Percentiles rank a stretch among this genome's conserved stretches.
phyloP scores from a whole-genome alignment of 2,888 invertebrate genomes.

The Idaea biselata region DNA sequence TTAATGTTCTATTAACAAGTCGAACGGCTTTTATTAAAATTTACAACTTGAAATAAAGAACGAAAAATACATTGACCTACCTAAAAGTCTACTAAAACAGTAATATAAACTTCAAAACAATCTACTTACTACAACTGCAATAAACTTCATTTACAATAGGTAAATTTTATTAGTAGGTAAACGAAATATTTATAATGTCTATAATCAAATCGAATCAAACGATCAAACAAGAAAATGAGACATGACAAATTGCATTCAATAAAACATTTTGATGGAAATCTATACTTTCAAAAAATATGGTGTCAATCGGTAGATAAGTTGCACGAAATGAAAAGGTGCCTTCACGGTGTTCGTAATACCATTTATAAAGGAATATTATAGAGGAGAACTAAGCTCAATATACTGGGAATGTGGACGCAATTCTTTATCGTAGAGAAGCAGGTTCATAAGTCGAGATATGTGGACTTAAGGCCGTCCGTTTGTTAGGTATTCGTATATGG shows the following conservation, averaged over 20 bases:
- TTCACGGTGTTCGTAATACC: neutral
- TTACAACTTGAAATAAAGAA: neutral
- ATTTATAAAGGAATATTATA: neutral
- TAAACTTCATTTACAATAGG: neutral
- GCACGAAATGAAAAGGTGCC: neutral
- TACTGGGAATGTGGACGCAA: neutral
- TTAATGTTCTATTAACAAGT: constrained; percentile 7
- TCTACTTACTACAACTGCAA: too few relatives aligned
- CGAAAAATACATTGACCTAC: neutral
- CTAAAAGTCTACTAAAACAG: too few relatives aligned
- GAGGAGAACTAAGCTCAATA: neutral
- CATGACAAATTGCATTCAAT: neutral
- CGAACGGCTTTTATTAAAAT: neutral
- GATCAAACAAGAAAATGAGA: neutral
- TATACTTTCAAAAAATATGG: neutral
- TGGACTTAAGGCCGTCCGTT: neutral
- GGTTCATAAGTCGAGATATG: constrained; percentile 2
- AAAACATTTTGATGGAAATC: neutral
- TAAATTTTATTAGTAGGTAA: neutral
- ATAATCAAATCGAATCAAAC: neutral
- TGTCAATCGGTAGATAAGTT: neutral
- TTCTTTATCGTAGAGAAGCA: neutral
- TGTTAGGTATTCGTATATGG: neutral
- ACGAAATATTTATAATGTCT: neutral
- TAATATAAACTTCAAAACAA: too few relatives aligned